phyloP scores from a whole-genome alignment of 2,113 vertebrate genomes.

The Synodontis membranacea region DNA sequence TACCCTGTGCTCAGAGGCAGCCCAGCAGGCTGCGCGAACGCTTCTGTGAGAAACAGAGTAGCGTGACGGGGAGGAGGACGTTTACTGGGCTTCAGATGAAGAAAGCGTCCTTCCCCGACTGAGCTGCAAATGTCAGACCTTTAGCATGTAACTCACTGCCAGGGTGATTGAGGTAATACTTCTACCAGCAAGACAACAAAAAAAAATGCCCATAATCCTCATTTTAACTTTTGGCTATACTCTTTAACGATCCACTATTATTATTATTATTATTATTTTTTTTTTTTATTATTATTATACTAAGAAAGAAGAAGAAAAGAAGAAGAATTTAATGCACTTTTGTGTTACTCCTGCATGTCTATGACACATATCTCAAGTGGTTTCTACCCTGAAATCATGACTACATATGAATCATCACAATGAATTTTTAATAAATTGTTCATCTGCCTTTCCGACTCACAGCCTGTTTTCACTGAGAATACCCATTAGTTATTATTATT shows the following conservation, averaged over 20 bases:
- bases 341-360: background rate
- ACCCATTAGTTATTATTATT: background rate
- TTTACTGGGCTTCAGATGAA: slow-evolving; percentile 12
- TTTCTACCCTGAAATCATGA: background rate
- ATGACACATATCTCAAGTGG: background rate
- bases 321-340: background rate
- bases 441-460: background rate
- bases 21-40: slow-evolving; percentile 2
- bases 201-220: background rate
- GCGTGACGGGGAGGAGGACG: background rate
- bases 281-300: background rate
- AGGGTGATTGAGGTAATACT: background rate
- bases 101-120: background rate
- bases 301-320: too few species aligned
- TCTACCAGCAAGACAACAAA: background rate
- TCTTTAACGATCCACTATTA: background rate
- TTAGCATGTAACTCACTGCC: background rate
- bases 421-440: background rate
- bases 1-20: slow-evolving; percentile 26
- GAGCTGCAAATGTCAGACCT: slow-evolving; percentile 36
- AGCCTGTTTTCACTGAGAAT: background rate
- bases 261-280: background rate
- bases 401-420: background rate
- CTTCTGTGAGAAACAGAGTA: background rate
- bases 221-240: background rate